phyloP scores from a whole-genome alignment of 2,888 invertebrate species.

The Drosophila imparisetae region DNA sequence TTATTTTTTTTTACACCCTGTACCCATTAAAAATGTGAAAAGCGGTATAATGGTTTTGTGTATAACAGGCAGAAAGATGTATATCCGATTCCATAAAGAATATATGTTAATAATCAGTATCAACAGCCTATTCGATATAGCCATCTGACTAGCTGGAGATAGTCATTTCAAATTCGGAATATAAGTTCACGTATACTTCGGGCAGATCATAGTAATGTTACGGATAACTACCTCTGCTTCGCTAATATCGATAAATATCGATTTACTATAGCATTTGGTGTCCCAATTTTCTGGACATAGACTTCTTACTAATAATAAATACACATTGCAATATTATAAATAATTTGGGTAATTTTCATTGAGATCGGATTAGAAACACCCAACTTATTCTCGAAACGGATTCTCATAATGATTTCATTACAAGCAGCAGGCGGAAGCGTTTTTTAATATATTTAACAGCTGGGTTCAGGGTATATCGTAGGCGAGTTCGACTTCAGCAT shows the following conservation, averaged over 20 bases:
- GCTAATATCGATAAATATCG: too few species aligned
- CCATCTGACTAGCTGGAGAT: background rate
- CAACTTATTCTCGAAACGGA: background rate
- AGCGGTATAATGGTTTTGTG: background rate
- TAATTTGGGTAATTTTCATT: background rate
- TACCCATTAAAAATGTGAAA: background rate
- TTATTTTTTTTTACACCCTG: constrained; percentile 23
- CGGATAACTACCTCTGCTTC: too few species aligned
- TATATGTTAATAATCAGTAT: background rate
- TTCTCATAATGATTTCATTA: background rate
- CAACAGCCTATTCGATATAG: background rate
- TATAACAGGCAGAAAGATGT: background rate
- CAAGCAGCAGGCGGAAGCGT: background rate
- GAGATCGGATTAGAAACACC: background rate
- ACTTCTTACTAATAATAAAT: too few species aligned
- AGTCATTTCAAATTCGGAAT: background rate
- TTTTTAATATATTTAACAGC: background rate
- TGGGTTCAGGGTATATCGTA: background rate
- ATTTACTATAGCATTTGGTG: background rate
- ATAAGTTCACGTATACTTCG: background rate
- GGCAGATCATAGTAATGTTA: background rate
- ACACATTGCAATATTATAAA: background rate
- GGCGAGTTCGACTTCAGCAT: background rate
- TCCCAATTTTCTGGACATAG: too few species aligned
- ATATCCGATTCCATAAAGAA: background rate